phyloP scores from a whole-genome alignment of 1,140 invertebrate species.

The Zaprionus ornatus region DNA sequence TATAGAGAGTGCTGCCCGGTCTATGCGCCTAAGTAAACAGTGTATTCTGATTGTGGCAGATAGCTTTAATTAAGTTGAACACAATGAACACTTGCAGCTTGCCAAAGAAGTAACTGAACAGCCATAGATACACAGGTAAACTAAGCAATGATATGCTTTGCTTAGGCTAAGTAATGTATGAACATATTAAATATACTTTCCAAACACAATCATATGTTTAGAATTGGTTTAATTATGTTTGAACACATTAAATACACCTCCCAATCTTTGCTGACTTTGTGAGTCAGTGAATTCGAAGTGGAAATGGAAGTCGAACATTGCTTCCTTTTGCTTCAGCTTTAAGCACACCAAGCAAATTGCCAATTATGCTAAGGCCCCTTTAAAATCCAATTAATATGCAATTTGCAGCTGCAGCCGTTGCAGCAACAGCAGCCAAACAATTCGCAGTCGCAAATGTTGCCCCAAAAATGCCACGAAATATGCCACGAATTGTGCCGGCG shows the following conservation, averaged over 20 bases:
- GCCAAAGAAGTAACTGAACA: neutral
- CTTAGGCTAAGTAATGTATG: no score
- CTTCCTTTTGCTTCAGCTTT: neutral
- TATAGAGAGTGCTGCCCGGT: no score
- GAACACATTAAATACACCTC: no score
- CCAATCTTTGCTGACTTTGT: no score
- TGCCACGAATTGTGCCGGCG: constrained; percentile 14
- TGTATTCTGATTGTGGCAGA: neutral
- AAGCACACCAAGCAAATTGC: neutral
- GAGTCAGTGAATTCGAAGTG: neutral
- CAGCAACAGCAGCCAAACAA: neutral
- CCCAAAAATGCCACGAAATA: constrained; percentile 37
- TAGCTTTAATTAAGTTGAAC: neutral
- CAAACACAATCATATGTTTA: no score
- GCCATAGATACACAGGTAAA: neutral
- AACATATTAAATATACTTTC: no score
- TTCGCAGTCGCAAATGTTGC: constrained; percentile 10
- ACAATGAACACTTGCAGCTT: neutral
- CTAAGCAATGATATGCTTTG: no score
- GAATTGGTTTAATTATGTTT: no score
- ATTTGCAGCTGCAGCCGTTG: constrained; percentile 17
- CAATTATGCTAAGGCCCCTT: neutral
- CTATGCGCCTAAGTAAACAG: neutral
- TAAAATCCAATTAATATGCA: constrained; percentile 45
- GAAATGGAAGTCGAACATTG: no score